These are phyloP conservation scores for Drosophila nasuta DNA, from an alignment of 1,140 invertebrate species.

Conservation along the genomic window DNA sequence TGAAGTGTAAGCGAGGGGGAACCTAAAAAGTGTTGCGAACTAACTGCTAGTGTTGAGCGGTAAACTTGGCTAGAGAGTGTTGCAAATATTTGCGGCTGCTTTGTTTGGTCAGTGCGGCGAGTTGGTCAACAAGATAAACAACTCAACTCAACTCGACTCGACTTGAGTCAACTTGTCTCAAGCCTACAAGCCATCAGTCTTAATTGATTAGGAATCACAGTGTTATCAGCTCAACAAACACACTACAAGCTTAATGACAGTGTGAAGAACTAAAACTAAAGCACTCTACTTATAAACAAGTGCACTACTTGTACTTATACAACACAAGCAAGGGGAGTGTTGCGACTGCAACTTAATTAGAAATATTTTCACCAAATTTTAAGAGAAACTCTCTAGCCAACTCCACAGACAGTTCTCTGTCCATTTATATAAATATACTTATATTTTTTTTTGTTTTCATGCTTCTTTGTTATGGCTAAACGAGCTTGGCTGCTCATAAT, in stretches of 20 bases:
- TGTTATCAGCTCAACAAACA: conserved; percentile 20
- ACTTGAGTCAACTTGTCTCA: conserved; percentile 1
- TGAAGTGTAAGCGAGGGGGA: not conserved
- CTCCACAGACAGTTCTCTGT: conserved; percentile 37
- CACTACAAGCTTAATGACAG: conserved; percentile 48
- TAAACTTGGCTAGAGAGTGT: conserved; percentile 37
- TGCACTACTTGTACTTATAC: conserved; percentile 17
- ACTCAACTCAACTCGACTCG: not conserved
- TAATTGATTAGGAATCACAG: conserved; percentile 38
- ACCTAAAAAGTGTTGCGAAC: conserved; percentile 38
- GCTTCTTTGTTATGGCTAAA: conserved; percentile 47
- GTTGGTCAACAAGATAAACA: conserved; percentile 28
- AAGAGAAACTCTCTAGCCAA: conserved; percentile 47
- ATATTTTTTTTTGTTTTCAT: not conserved
- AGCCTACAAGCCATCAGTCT: conserved; percentile 34
- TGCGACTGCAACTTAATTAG: conserved; percentile 64
- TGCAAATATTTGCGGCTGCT: conserved; percentile 50
- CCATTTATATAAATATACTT: no score
- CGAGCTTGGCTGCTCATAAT: conserved; percentile 43
- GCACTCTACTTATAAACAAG: conserved; percentile 21
- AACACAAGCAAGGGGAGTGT: conserved; percentile 13
- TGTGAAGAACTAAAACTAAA: conserved; percentile 44
- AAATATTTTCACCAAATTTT: conserved; percentile 69
- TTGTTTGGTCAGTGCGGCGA: conserved; percentile 20
- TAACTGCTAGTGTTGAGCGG: conserved; percentile 30